Evolutionary conservation across 2,888 invertebrate species (phyloP).

Genomic region (Esperia sulphurella): DNA sequence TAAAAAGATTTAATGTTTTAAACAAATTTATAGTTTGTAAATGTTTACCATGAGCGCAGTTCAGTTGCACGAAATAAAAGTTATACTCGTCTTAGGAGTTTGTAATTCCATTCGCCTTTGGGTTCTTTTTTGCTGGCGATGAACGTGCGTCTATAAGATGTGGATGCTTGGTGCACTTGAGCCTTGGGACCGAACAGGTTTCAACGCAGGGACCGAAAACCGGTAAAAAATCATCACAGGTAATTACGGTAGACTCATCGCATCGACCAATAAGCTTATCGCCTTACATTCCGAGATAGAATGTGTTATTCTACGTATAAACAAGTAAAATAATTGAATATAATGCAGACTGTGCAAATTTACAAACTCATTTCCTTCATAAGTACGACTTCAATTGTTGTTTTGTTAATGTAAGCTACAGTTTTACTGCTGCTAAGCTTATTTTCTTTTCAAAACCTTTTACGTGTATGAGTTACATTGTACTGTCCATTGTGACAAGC

Average conservation of each 20-base stretch:
- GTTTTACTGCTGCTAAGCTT: conserved; percentile 18
- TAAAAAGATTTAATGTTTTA: conserved; percentile 28
- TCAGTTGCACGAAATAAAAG: conserved; percentile 19
- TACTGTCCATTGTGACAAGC: conserved; percentile 43
- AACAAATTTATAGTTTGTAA: conserved; percentile 28
- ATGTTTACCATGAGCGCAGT: conserved; percentile 26
- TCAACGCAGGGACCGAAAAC: conserved; percentile 61
- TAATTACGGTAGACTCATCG: conserved; percentile 68
- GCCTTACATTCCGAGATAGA: conserved; percentile 49
- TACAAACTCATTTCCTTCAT: not conserved
- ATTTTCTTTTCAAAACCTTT: conserved; percentile 39
- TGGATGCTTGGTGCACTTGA: conserved; percentile 64
- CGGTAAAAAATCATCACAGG: conserved; percentile 71
- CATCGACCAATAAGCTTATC: too few relatives aligned
- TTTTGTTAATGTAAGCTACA: not conserved
- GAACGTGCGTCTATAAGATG: conserved; percentile 52
- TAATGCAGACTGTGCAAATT: too few relatives aligned
- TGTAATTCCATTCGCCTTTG: conserved; percentile 35
- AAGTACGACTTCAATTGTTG: not conserved
- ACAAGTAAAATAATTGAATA: not conserved
- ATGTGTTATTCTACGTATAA: conserved; percentile 39
- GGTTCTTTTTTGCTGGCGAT: conserved; percentile 52
- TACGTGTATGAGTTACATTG: conserved; percentile 35
- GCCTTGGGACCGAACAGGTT: conserved; percentile 67
- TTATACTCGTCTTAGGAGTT: conserved; percentile 31